These are phyloP conservation scores for Hemiscyllium ocellatum DNA, from an alignment of 2,113 vertebrate genomes.

Conservation along the genomic window DNA sequence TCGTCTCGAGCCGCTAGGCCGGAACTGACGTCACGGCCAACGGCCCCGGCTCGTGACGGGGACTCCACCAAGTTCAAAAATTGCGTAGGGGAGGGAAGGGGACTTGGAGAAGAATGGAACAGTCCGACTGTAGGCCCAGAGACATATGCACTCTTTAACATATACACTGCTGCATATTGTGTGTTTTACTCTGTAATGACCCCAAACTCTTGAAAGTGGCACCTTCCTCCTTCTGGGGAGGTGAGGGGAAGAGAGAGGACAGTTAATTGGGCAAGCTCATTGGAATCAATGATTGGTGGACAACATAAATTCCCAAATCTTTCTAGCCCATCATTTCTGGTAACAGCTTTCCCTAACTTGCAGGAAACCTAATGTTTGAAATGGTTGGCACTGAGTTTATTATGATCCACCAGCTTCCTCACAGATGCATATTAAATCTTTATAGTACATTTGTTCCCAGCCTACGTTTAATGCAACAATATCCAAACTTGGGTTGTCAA, in stretches of 20 bases:
- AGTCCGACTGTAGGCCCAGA: background rate
- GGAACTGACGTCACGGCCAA: slow-evolving; percentile 33
- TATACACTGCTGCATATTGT: too few relatives aligned
- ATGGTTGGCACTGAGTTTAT: too few relatives aligned
- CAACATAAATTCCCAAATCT: background rate
- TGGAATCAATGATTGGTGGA: background rate
- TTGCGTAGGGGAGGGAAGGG: background rate
- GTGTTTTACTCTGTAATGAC: too few relatives aligned
- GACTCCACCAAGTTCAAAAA: background rate
- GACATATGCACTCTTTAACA: background rate
- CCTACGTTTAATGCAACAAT: too few relatives aligned
- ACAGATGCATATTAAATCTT: background rate
- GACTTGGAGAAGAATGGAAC: background rate
- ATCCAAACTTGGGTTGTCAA: too few relatives aligned
- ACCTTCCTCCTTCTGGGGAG: background rate
- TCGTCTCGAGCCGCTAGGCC: slow-evolving; percentile 3
- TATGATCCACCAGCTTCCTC: too few relatives aligned
- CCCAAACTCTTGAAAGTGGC: background rate
- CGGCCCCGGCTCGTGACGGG: slow-evolving; percentile 33
- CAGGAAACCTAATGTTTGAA: too few relatives aligned
- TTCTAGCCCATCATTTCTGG: background rate
- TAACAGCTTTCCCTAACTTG: too few relatives aligned
- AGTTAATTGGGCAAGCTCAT: background rate
- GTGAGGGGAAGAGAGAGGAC: too few relatives aligned
- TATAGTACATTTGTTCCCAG: background rate